Percentiles rank a stretch among this genome's conserved stretches.
phyloP scores from a whole-genome alignment of 2,888 invertebrate species.

The Fissipunctia ypsillon region DNA sequence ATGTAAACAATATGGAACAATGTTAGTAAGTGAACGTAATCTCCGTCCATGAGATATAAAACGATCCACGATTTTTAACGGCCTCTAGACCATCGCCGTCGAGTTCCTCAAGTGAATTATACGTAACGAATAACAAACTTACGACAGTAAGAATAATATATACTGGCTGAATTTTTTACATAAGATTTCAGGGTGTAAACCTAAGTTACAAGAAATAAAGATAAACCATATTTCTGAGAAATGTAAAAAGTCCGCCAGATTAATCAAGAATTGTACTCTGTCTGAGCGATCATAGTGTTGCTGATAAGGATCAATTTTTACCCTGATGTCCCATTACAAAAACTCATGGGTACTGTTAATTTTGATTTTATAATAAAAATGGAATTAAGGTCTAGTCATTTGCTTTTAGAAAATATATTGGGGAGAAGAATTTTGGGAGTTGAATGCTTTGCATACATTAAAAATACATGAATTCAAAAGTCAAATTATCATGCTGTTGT shows the following conservation, averaged over 20 bases:
- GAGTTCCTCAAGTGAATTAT: conserved; percentile 51
- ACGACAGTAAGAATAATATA: conserved; percentile 40
- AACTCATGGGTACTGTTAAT: neutral
- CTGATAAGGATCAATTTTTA: neutral
- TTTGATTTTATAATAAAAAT: conserved; percentile 38
- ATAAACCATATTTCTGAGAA: neutral
- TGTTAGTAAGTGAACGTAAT: conserved; percentile 70
- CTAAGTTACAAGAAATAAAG: conserved; percentile 1
- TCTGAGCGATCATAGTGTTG: neutral
- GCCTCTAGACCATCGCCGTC: conserved; percentile 51
- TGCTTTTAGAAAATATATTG: conserved; percentile 63
- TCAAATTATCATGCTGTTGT: conserved; percentile 67
- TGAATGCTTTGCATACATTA: conserved; percentile 65
- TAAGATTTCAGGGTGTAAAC: conserved; percentile 13
- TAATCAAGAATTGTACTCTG: neutral
- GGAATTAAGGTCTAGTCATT: conserved; percentile 67
- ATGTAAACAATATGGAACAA: conserved; percentile 55
- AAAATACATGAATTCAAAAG: conserved; percentile 56
- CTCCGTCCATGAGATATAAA: conserved; percentile 85
- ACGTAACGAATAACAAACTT: conserved; percentile 42
- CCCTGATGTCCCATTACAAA: conserved; percentile 10
- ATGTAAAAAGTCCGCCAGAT: neutral
- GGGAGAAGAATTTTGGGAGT: conserved; percentile 46
- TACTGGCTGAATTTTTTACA: conserved; percentile 32
- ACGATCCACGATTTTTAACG: conserved; percentile 59